These are phyloP conservation scores for Xiphorhynchus elegans DNA, from an alignment of 2,113 vertebrate species.

Conservation along the genomic window DNA sequence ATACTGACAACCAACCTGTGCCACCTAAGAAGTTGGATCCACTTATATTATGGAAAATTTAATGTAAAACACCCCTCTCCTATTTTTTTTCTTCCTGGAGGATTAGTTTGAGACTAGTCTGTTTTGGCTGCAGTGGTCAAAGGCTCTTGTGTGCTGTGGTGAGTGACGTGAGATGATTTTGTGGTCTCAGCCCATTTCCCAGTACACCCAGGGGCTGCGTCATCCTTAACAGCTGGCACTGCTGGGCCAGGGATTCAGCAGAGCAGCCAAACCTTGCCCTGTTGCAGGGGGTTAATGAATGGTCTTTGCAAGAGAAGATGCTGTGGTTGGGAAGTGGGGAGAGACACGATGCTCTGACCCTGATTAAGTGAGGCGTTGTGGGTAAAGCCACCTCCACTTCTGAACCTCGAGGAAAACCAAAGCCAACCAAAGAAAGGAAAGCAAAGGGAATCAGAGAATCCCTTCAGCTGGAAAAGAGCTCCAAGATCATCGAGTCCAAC, in stretches of 20 bases:
- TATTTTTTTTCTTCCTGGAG: background rate
- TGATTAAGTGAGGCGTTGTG: conserved; percentile 22
- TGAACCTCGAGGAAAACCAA: conserved; percentile 27
- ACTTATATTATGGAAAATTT: background rate
- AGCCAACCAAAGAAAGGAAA: background rate
- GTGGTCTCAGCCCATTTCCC: conserved; percentile 17
- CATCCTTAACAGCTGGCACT: conserved; percentile 7
- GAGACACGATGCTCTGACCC: background rate
- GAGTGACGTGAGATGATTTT: background rate
- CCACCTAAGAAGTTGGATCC: background rate
- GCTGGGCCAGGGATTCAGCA: background rate
- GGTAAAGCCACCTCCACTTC: background rate
- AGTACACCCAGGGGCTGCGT: background rate
- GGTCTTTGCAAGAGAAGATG: background rate
- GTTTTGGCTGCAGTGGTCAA: background rate
- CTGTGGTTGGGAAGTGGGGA: conserved; percentile 3
- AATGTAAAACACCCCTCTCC: background rate
- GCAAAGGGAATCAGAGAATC: background rate
- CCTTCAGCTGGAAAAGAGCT: background rate
- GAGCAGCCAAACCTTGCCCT: background rate
- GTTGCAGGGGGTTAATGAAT: background rate
- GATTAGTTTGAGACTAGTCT: background rate
- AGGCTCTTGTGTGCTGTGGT: background rate
- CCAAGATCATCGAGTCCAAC: background rate
- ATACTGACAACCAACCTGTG: background rate